Evolutionary conservation across 2,113 vertebrate genomes (phyloP), one percentile per base, ranked within the genome.

Genomic region (Erythrolamprus reginae): DNA sequence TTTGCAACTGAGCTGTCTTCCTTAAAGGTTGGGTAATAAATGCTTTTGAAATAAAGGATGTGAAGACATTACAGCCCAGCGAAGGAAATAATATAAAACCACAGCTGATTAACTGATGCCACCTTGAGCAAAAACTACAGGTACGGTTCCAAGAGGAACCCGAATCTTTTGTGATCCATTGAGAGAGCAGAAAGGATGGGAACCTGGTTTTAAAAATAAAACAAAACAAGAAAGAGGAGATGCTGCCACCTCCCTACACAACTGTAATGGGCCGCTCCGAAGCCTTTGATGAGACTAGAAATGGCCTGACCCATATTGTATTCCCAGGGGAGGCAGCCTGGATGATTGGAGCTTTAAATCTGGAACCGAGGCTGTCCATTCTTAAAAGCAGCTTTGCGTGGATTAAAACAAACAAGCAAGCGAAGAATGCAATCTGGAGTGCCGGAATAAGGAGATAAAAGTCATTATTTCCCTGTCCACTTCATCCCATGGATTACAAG

Each of bases 371-470:
- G n/a, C 89, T 86, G 85, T 42, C 5, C 52, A 48, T 45, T 92
- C 90, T 92, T 94, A 91, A 93, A 82, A 91, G 90, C 65, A 53
- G 50, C 61, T 91, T 92, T 93, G 77, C 88, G 84, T 19, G 86
- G 0, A n/a, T 0, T 86, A 88, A 92, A 82, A 65, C 12, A 12
- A 28, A 33, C 87, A 89, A 89, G 23, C 88, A 82, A 42, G 26
- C 24, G 26, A 33, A 33, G 26, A 13, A 90, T 77, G 86, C 4
- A 13, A 90, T 92, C 90, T 93, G 47, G 1, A 33, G 82, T 50
- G n/a, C n/a, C n/a, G n/a, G n/a, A n/a, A n/a, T 21, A 91, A 91
- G 58, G 86, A 94, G 94, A 88, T 56, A 55, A 83, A 0, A 0
- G 1, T 48, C 88, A 55, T 3, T 23, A 82, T 82, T 93, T 95